phyloP scores from a whole-genome alignment of 2,888 invertebrate genomes.

The Lochmaea capreae region DNA sequence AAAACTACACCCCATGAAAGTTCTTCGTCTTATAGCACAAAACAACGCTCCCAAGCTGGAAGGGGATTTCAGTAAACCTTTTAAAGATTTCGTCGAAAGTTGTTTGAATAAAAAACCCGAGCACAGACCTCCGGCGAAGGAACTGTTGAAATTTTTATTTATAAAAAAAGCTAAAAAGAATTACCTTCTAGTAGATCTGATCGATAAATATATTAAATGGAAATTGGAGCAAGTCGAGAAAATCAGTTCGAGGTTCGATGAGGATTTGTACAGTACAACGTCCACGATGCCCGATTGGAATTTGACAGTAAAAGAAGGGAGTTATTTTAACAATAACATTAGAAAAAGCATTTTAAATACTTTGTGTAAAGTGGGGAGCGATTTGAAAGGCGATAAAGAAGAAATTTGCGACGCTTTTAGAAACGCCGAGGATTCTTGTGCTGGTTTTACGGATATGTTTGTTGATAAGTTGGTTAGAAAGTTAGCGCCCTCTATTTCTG shows the following conservation, averaged over 20 bases:
- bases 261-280: constrained; percentile 7
- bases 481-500: constrained; percentile 27
- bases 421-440: constrained; percentile 25
- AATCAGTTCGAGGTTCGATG: constrained; percentile 86
- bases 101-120: constrained; percentile 99
- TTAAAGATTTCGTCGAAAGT: constrained; percentile 96
- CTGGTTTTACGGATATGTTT: constrained; percentile 32
- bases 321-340: neutral
- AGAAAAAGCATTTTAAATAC: constrained; percentile 1
- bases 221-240: constrained; percentile 91
- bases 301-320: constrained; percentile 24
- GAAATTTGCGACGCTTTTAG: constrained; percentile 27
- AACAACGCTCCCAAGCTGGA: constrained; percentile 94
- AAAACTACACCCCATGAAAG: constrained; percentile 95
- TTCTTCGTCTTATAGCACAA: constrained; percentile 94
- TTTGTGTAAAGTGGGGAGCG: neutral
- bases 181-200: constrained; percentile 96
- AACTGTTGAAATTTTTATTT: constrained; percentile 95
- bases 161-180: constrained; percentile 98
- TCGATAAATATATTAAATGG: constrained; percentile 98
- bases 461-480: constrained; percentile 26
- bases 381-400: constrained; percentile 1
- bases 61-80: constrained; percentile 90
- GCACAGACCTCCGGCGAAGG: constrained; percentile 98
- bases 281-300: constrained; percentile 33